phyloP scores from a whole-genome alignment of 2,113 vertebrate species.

The Nibea albiflora region DNA sequence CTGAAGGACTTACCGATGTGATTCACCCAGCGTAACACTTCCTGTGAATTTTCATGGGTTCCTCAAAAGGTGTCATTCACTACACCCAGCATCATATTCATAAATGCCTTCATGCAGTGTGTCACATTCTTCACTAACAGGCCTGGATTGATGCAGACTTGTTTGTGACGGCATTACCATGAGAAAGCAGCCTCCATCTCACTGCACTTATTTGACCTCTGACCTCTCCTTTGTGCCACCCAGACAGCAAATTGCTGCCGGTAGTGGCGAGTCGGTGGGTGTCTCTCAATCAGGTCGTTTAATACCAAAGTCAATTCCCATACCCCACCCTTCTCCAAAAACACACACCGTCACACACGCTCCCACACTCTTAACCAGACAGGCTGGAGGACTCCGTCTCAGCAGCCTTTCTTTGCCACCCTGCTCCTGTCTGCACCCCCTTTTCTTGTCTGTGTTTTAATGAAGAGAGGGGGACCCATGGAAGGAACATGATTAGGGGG shows the following conservation, averaged over 20 bases:
- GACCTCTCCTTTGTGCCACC: constrained; percentile 84
- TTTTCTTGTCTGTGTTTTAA: constrained; percentile 84
- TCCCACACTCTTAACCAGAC: constrained; percentile 84
- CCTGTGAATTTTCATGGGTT: not conserved
- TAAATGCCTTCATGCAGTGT: constrained; percentile 1
- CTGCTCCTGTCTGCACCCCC: constrained; percentile 73
- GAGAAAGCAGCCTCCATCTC: constrained; percentile 85
- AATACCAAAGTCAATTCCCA: constrained; percentile 82
- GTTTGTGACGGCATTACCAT: constrained; percentile 86
- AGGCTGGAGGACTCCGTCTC: constrained; percentile 80
- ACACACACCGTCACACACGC: constrained; percentile 74
- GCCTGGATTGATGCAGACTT: constrained; percentile 44
- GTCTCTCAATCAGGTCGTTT: constrained; percentile 75
- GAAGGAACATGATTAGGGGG: constrained; percentile 73
- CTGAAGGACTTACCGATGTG: not conserved
- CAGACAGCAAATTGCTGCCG: constrained; percentile 88
- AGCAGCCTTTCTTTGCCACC: constrained; percentile 77
- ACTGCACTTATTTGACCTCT: constrained; percentile 90
- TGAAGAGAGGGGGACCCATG: constrained; percentile 80
- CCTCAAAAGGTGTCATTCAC: constrained; percentile 16
- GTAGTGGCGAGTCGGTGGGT: constrained; percentile 59
- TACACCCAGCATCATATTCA: not conserved
- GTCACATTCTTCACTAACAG: not conserved
- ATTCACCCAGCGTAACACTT: not conserved
- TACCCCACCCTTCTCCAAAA: constrained; percentile 28